These are phyloP conservation scores for Holotrichia oblita DNA, from an alignment of 1,140 invertebrate genomes.

Conservation along the genomic window DNA sequence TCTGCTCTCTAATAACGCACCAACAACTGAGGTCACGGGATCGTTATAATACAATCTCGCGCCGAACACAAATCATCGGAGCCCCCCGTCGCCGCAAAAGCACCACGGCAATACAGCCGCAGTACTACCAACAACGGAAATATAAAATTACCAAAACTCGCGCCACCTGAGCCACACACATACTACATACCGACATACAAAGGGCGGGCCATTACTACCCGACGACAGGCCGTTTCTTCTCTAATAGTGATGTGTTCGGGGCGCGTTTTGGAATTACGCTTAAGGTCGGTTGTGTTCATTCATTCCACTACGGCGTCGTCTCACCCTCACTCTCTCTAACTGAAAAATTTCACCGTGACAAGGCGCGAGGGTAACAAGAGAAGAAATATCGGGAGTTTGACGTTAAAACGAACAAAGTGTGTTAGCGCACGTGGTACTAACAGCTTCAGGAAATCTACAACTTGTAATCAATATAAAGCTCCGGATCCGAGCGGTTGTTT, in stretches of 20 bases:
- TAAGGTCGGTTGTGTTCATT: not conserved
- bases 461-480: no score
- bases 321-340: no score
- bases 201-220: not conserved
- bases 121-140: not conserved
- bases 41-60: not conserved
- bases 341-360: no score
- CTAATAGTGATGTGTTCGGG: not conserved
- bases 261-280: not conserved
- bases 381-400: no score
- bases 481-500: no score
- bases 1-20: not conserved
- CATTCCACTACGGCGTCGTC: not conserved
- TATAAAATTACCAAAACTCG: conserved; percentile 32
- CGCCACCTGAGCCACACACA: conserved; percentile 30
- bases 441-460: no score
- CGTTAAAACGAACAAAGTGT: no score
- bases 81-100: not conserved
- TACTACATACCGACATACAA: not conserved
- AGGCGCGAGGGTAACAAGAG: no score
- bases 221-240: not conserved
- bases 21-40: not conserved
- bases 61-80: conserved; percentile 5
- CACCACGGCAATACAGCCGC: not conserved
- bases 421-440: no score